Evolutionary conservation across 2,888 invertebrate species (phyloP).

Genomic region (Epistrophella euchroma): DNA sequence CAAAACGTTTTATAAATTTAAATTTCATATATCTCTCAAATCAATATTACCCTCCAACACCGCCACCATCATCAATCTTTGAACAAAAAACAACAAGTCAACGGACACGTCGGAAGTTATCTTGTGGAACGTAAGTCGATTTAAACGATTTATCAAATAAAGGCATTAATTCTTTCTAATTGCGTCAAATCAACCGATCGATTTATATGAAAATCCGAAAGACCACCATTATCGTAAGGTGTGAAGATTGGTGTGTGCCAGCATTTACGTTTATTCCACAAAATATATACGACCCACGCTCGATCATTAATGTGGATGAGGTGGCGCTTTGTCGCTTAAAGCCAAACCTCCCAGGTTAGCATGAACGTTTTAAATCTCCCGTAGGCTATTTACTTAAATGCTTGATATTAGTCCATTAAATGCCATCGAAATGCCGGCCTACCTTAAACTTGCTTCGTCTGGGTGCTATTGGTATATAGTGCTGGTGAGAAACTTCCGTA

Average conservation of each 20-base stretch:
- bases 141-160: constrained; percentile 69
- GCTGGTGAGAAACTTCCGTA: constrained; percentile 53
- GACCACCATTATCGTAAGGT: constrained; percentile 54
- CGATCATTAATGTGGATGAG: constrained; percentile 36
- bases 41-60: background rate
- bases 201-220: constrained; percentile 57
- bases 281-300: constrained; percentile 60
- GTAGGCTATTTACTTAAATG: constrained; percentile 72
- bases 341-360: constrained; percentile 46
- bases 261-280: constrained; percentile 58
- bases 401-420: constrained; percentile 51
- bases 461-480: constrained; percentile 4
- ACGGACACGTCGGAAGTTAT: background rate
- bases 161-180: constrained; percentile 65
- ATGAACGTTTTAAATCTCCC: constrained; percentile 46
- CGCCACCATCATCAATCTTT: background rate
- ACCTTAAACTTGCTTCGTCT: constrained; percentile 30
- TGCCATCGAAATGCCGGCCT: constrained; percentile 42
- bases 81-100: background rate
- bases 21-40: background rate
- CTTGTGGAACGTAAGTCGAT: constrained; percentile 48
- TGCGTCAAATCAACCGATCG: constrained; percentile 63
- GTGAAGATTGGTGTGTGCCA: constrained; percentile 69
- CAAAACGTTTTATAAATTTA: background rate
- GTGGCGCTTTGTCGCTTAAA: constrained; percentile 62